A percentile compares a stretch with the other conserved stretches of the same genome.
Evolutionary conservation across 2,888 invertebrate species (phyloP).

Genomic region (Heteromurus nitidus): DNA sequence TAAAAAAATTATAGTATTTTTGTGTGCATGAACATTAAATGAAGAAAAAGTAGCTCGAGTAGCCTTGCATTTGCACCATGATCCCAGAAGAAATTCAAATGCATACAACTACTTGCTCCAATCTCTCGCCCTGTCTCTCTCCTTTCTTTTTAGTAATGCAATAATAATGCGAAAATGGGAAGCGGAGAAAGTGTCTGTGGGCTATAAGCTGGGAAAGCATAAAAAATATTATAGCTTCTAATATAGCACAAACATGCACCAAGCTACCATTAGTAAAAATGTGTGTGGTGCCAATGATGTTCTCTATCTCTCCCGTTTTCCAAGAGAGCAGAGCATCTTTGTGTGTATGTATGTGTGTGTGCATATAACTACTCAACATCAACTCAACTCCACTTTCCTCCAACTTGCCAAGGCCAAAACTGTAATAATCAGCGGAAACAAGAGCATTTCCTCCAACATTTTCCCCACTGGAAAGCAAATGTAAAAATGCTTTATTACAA

Average conservation of each 20-base stretch:
- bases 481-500: conserved; percentile 1
- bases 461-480: neutral
- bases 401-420: conserved; percentile 33
- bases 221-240: neutral
- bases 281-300: neutral
- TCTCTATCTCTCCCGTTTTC: neutral
- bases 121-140: no score
- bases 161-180: neutral
- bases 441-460: conserved; percentile 26
- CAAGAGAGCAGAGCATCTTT: neutral
- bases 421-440: conserved; percentile 40
- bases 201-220: neutral
- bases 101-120: no score
- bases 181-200: neutral
- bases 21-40: no score
- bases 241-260: no score
- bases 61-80: no score
- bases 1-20: no score
- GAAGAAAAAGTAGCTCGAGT: no score
- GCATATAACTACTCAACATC: no score
- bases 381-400: neutral
- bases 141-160: neutral
- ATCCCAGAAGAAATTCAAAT: no score
- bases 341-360: no score
- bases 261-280: neutral